These are phyloP conservation scores for Florisuga fusca DNA, from an alignment of 2,797 vertebrate species.

Conservation along the genomic window DNA sequence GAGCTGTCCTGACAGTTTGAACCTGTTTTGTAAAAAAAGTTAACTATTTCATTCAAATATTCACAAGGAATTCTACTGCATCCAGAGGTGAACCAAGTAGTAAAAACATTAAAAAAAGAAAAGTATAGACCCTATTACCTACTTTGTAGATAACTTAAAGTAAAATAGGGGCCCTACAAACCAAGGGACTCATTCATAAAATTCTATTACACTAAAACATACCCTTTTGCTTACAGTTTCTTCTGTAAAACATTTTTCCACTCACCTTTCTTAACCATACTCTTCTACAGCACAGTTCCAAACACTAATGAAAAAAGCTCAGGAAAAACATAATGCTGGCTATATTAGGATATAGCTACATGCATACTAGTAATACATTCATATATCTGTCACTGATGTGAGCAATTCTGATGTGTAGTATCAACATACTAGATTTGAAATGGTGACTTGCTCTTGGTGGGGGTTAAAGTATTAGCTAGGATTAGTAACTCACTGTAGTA, in stretches of 20 bases:
- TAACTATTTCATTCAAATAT: not conserved
- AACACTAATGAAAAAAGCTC: not conserved
- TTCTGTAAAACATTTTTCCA: not conserved
- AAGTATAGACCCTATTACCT: not conserved
- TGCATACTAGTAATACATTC: not conserved
- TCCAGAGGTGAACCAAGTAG: not conserved
- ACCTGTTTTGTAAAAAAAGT: slow-evolving; percentile 79
- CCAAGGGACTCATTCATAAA: not conserved
- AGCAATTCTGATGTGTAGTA: not conserved
- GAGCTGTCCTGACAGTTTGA: slow-evolving; percentile 92
- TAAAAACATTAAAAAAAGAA: not conserved
- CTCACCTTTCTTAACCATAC: not conserved
- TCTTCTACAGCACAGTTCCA: not conserved
- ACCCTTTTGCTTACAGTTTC: not conserved
- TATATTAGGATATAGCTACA: not conserved
- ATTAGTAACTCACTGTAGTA: not conserved
- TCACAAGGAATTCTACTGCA: not conserved
- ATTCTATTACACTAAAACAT: not conserved
- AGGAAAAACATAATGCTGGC: not conserved
- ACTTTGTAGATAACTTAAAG: not conserved
- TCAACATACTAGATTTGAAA: not conserved
- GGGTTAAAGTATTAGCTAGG: not conserved
- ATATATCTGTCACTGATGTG: not conserved
- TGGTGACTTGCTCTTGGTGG: not conserved
- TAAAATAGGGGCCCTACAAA: not conserved